Base-by-base conservation (phyloP, 92 coral and sea anemone species). In the Actinernus sp. region DNA sequence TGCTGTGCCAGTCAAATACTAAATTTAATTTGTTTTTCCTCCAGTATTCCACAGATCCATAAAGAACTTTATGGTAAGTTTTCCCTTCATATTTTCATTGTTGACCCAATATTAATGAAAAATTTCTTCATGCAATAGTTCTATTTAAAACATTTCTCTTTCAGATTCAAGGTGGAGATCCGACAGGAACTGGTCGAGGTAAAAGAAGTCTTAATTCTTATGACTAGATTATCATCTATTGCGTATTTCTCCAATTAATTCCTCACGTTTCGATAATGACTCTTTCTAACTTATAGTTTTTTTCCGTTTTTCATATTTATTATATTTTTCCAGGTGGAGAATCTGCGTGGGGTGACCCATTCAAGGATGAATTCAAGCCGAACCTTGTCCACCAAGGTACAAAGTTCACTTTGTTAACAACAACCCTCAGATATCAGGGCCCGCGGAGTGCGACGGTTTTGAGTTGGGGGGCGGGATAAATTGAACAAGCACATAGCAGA, bases 101-200 rank as follows among this genome's bases (percentile, higher is more conserved):
- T n/a, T n/a, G n/a, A n/a, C n/a, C n/a, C n/a, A n/a, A n/a, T n/a
- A n/a, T n/a, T n/a, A n/a, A n/a, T n/a, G n/a, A 36, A 2, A 7
- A 22, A 3, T n/a, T 43, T n/a, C 20, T 23, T 24, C 47, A 63
- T 24, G 11, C 2, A 12, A 48, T 32, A 26, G 19, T 32, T 22
- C 22, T 30, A 0, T 18, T 56, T 1, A 11, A 0, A 12, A 21
- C n/a, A n/a, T 30, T 61, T 62, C 61, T n/a, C 4, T 26, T 40
- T 23, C 55, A 94, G 98, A 91, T 94, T 41, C 98, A 94, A 87
- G 98, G 98, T n/a, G 98, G 98, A 10, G 98, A 94, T 32, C 98
- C 98, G 19, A 83, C 92, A 18, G 98, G 98, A 26, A 94, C 98
- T 2, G 98, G 98, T 11, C 65, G 82, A 86, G 98, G 98, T 93